A percentile compares a stretch with the other conserved stretches of the same genome.
These are phyloP conservation scores for Acronicta alni DNA, from an alignment of 2,888 invertebrate species.

Conservation along the genomic window DNA sequence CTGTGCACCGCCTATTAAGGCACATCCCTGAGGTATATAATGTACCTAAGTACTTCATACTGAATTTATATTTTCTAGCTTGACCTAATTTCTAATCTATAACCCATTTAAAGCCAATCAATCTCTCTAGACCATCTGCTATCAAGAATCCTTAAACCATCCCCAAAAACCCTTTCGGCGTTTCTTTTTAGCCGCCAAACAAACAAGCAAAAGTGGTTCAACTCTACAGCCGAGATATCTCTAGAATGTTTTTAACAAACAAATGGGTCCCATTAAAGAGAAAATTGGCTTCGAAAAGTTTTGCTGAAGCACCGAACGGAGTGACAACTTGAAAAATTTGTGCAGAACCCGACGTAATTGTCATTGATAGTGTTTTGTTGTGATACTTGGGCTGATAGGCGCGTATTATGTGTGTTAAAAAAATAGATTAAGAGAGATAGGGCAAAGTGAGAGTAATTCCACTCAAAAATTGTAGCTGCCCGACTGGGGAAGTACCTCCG, in stretches of 20 bases:
- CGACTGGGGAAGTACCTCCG: no score
- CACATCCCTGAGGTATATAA: no score
- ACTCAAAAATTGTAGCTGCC: no score
- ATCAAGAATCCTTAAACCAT: slow-evolving; percentile 4
- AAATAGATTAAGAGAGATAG: no score
- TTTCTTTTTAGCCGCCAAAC: slow-evolving; percentile 33
- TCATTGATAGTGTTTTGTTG: slow-evolving; percentile 56
- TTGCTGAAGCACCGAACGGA: slow-evolving; percentile 48
- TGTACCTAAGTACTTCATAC: no score
- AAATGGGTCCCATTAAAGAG: slow-evolving; percentile 79
- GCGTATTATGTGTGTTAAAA: no score
- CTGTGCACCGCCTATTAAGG: no score
- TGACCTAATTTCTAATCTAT: background rate
- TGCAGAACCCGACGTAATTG: slow-evolving; percentile 56
- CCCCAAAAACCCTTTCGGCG: slow-evolving; percentile 15
- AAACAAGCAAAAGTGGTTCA: slow-evolving; percentile 25
- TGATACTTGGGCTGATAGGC: slow-evolving; percentile 2
- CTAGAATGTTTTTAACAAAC: slow-evolving; percentile 72
- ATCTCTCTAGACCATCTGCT: slow-evolving; percentile 10
- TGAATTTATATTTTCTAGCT: background rate
- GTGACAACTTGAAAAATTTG: slow-evolving; percentile 76
- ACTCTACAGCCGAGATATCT: slow-evolving; percentile 51
- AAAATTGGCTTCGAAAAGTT: slow-evolving; percentile 80
- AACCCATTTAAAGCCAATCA: slow-evolving; percentile 3
- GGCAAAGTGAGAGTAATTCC: no score